These are phyloP conservation scores for Lacanobia wlatinum DNA, from an alignment of 2,888 invertebrate genomes.

Conservation along the genomic window DNA sequence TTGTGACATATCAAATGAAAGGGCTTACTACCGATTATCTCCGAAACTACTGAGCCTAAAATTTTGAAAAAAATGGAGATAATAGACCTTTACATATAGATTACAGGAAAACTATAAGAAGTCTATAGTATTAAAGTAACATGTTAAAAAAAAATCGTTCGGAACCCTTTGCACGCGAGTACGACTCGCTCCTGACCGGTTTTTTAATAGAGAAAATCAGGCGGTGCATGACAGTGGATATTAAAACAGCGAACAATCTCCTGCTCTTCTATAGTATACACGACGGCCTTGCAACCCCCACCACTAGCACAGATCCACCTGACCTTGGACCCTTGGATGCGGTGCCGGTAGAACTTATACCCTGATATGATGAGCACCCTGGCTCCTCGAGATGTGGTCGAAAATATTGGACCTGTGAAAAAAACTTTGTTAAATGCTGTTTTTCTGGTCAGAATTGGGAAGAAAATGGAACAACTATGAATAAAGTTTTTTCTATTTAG, in stretches of 20 bases:
- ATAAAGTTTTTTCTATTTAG: too few species aligned
- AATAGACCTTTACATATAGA: too few species aligned
- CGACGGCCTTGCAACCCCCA: slow-evolving; percentile 65
- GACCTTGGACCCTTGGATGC: slow-evolving; percentile 45
- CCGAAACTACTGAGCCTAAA: too few species aligned
- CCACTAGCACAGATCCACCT: slow-evolving; percentile 69
- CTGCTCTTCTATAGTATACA: slow-evolving; percentile 63
- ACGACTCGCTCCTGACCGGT: too few species aligned
- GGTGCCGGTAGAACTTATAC: slow-evolving; percentile 53
- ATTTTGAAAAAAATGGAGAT: too few species aligned
- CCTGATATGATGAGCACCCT: slow-evolving; percentile 37
- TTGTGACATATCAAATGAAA: too few species aligned
- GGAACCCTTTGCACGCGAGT: too few species aligned
- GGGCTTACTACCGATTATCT: too few species aligned
- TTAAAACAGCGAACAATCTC: slow-evolving; percentile 31
- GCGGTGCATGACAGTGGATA: slow-evolving; percentile 62
- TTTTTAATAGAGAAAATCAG: neutral
- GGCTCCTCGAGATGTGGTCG: slow-evolving; percentile 25
- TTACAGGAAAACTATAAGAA: too few species aligned
- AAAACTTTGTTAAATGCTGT: neutral
- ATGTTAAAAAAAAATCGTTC: too few species aligned
- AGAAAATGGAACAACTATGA: too few species aligned
- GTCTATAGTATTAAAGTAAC: too few species aligned
- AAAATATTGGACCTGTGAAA: slow-evolving; percentile 35
- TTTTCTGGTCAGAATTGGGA: neutral